phyloP scores from a whole-genome alignment of 2,888 invertebrate genomes.

The Odontothrips loti region DNA sequence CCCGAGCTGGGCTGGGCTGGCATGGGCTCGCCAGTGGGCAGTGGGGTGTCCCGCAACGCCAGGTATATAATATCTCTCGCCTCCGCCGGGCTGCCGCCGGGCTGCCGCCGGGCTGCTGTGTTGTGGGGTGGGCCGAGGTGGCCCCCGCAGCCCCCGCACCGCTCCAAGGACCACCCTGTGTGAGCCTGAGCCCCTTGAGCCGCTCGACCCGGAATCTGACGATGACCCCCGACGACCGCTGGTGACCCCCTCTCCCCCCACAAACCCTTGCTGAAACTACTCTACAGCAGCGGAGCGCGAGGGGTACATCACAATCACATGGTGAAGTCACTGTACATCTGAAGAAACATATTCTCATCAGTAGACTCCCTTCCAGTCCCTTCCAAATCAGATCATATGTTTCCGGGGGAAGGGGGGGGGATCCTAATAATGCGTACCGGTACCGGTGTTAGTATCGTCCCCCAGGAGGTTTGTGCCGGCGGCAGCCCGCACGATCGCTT shows the following conservation, averaged over 20 bases:
- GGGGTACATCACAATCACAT: too few relatives aligned
- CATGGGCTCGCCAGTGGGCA: not conserved
- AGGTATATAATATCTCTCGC: constrained; percentile 1
- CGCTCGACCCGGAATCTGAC: not conserved
- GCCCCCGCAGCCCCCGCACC: not conserved
- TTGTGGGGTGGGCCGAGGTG: not conserved
- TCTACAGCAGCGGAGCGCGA: too few relatives aligned
- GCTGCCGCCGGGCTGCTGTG: not conserved
- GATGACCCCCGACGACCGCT: not conserved
- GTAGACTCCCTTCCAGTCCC: too few relatives aligned
- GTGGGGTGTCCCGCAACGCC: not conserved
- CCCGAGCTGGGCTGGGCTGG: not conserved
- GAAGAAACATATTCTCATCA: too few relatives aligned
- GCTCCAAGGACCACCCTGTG: not conserved
- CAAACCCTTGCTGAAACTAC: not conserved
- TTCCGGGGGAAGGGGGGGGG: too few relatives aligned
- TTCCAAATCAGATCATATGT: too few relatives aligned
- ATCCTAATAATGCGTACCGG: too few relatives aligned
- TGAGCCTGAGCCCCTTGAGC: not conserved
- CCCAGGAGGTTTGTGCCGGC: too few relatives aligned
- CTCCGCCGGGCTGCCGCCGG: not conserved
- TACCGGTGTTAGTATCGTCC: too few relatives aligned
- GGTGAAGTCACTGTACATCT: too few relatives aligned
- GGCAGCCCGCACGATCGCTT: too few relatives aligned
- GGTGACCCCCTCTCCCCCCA: not conserved